phyloP scores from a whole-genome alignment of 1,140 invertebrate species.

The Penaeus chinensis region DNA sequence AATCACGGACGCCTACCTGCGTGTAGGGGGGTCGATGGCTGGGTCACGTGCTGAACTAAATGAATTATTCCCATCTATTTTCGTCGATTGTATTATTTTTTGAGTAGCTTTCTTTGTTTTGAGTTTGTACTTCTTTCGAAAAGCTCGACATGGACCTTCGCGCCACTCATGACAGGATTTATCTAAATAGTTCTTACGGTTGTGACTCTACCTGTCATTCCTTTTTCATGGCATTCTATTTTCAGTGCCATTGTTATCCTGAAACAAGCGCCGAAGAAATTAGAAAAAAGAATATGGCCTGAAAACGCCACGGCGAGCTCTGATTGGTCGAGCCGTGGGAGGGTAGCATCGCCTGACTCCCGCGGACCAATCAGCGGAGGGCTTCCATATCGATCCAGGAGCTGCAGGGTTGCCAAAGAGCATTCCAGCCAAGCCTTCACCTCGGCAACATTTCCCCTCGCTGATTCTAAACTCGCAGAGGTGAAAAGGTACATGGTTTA shows the following conservation, averaged over 20 bases:
- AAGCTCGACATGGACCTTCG: too few species aligned
- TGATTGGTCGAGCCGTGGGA: conserved; percentile 56
- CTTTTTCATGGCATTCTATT: too few species aligned
- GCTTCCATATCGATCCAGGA: conserved; percentile 55
- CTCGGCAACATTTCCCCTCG: not conserved
- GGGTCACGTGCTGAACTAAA: conserved; percentile 28
- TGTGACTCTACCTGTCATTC: too few species aligned
- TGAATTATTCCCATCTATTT: not conserved
- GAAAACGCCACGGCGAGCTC: conserved; percentile 22
- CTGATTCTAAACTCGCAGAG: not conserved
- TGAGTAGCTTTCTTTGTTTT: not conserved
- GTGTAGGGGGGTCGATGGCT: conserved; percentile 5
- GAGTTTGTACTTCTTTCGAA: too few species aligned
- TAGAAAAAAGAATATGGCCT: conserved; percentile 14
- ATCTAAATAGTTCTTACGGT: too few species aligned
- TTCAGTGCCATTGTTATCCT: too few species aligned
- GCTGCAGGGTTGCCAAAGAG: conserved; percentile 49
- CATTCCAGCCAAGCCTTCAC: conserved; percentile 12
- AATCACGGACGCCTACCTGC: not conserved
- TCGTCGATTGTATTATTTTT: not conserved
- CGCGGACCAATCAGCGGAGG: conserved; percentile 42
- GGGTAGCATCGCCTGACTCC: conserved; percentile 58
- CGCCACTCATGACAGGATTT: too few species aligned
- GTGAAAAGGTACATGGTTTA: not conserved
- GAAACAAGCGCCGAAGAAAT: not conserved